Conservation (phyloP, 2,888 invertebrate genomes). For the Rhingia campestris region DNA sequence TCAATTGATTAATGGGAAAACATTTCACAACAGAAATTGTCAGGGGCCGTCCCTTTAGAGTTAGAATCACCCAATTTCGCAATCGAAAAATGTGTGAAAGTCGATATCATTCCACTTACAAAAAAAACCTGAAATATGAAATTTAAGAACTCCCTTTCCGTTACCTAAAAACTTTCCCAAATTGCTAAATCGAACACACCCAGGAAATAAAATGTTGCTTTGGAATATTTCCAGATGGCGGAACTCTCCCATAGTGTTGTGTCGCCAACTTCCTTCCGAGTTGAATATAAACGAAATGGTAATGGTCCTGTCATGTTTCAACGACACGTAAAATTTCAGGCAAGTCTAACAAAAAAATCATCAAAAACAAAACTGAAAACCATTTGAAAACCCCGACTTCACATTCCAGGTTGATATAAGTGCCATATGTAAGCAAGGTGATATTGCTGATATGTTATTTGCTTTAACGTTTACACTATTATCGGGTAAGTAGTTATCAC, state of each 20-base stretch:
- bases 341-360: constrained; percentile 74
- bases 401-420: constrained; percentile 93
- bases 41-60: too few relatives aligned
- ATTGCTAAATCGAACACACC: too few relatives aligned
- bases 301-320: constrained; percentile 98
- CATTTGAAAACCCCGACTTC: neutral
- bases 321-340: constrained; percentile 96
- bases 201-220: too few relatives aligned
- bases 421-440: constrained; percentile 90
- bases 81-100: too few relatives aligned
- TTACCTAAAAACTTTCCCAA: too few relatives aligned
- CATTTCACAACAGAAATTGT: too few relatives aligned
- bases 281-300: constrained; percentile 97
- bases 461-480: constrained; percentile 97
- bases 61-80: too few relatives aligned
- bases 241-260: constrained; percentile 98
- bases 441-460: constrained; percentile 88
- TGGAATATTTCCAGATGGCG: constrained; percentile 88
- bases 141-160: too few relatives aligned
- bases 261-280: constrained; percentile 98
- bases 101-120: too few relatives aligned
- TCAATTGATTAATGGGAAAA: too few relatives aligned
- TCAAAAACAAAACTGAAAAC: neutral
- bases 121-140: too few relatives aligned
- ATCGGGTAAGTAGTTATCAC: constrained; percentile 87